Conservation (phyloP, 2,888 invertebrate genomes). For the Coenonympha glycerion region DNA sequence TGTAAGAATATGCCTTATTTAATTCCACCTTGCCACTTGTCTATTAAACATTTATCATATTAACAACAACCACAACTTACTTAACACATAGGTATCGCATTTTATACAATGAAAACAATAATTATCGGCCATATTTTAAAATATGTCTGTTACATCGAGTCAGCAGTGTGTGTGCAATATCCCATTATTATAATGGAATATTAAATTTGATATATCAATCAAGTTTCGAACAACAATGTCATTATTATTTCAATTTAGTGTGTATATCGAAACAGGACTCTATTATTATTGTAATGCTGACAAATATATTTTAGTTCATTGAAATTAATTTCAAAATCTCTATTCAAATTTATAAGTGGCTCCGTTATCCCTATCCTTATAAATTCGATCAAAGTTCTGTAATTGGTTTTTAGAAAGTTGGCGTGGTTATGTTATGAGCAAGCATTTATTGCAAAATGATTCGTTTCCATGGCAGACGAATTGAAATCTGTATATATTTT, state of each 20-base stretch:
- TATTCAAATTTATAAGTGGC: neutral
- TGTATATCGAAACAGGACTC: neutral
- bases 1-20: too few relatives aligned
- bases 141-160: neutral
- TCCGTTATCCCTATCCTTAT: neutral
- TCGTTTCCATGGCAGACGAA: neutral
- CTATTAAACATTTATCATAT: too few relatives aligned
- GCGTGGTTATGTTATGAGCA: neutral
- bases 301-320: neutral
- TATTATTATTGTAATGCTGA: neutral
- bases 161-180: neutral
- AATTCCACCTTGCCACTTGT: too few relatives aligned
- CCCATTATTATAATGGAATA: neutral
- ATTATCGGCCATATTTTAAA: neutral
- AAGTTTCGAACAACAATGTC: slow-evolving; percentile 1
- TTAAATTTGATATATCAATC: slow-evolving; percentile 8
- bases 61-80: too few relatives aligned
- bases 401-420: neutral
- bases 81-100: too few relatives aligned
- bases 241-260: slow-evolving; percentile 3
- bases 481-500: neutral
- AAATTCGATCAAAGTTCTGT: neutral
- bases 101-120: neutral
- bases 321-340: neutral
- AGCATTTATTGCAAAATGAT: neutral